Base-by-base conservation (phyloP, 2,888 invertebrate species). In the Phyllotreta cruciferae region DNA sequence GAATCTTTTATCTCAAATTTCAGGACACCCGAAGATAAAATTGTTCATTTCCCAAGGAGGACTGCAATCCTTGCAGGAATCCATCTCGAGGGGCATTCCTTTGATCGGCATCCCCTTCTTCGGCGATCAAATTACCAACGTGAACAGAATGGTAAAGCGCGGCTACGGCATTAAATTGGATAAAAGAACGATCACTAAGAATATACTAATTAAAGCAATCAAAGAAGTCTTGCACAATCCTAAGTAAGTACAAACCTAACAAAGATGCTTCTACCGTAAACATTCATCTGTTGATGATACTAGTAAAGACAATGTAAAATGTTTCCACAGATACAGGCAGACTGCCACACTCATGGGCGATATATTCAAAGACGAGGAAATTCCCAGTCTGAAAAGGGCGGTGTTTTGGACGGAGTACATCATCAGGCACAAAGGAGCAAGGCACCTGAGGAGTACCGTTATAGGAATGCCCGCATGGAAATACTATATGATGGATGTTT, bases 41-140 rank as follows among this genome's bases (percentile, higher is more conserved):
- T 52, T 81, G 0, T 82, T 83, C 58, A 79, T 83, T 47, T 81
- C 80, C 0, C 83, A 83, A 76, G 81, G 81, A 53, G 83, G 83
- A 3, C 66, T 82, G 1, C 82, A 82, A 53, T 82, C 82, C 0
- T 77, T 79, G 1, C 80, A 82, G 34, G 83, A 83, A 64, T 79
- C 82, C 1, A 77, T 82, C 6, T 70, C 67, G 10, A 79, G 79
- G 5, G 78, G 77, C 34, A 79, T 82, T 0, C 83, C 83, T 1
- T 56, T 83, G 0, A 73, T 83, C 8, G 81, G 79, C 6, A 68
- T 83, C 34, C 82, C 82, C 7, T 78, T 82, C 71, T 67, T 79
- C 1, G 79, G 75, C 0, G 82, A 83, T 57, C 82, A 83, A 67
- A 78, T 77, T 70, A 76, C 71, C 24, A 81, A 83, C 66, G 78